Evolutionary conservation across 2,888 invertebrate species (phyloP), one percentile per base, ranked within the genome.

Genomic region (Drosophila testacea): DNA sequence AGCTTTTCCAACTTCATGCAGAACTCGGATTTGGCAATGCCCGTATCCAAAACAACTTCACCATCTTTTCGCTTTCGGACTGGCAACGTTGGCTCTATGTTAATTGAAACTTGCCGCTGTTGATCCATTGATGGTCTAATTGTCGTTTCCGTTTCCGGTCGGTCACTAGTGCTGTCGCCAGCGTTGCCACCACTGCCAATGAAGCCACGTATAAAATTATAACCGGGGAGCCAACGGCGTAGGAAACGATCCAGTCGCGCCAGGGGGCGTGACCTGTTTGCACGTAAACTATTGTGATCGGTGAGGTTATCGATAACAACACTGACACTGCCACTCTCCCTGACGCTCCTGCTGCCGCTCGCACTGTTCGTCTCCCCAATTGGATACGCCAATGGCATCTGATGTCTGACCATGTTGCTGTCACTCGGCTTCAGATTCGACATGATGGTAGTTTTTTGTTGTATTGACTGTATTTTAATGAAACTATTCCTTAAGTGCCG

Each of bases 21-120:
- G 48, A 83, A 83, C 73, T 83, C 86, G 0, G 86, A 78, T 6
- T 83, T 85, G 41, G 82, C 67, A 16, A 85, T 77, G 46, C 83
- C 86, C n/a, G 78, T 59, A 22, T 78, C 65, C 11, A 83, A 11
- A 5, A 70, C 6, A 9, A 85, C 60, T 13, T 85, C 82, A 3
- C 75, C 79, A 59, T 75, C 55, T 22, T 46, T 42, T 6, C 66
- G 60, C 41, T 16, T 69, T 0, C 69, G 27, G 11, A 16, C 39
- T 4, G 54, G 38, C 44, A 54, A n/a, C 10, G 74, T 30, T 7
- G 50, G 11, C 9, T 74, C 71, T 4, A n/a, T 11, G 22, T 1
- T 6, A 9, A 32, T 13, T 11, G 66, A 10, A 6, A 22, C 2
- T 11, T 42, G 61, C 1, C 5, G 10, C 4, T 54, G 41, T 7